Evolutionary conservation across 1,140 invertebrate species (phyloP), one percentile per base, ranked within the genome.

Genomic region (Ephestia elutella): DNA sequence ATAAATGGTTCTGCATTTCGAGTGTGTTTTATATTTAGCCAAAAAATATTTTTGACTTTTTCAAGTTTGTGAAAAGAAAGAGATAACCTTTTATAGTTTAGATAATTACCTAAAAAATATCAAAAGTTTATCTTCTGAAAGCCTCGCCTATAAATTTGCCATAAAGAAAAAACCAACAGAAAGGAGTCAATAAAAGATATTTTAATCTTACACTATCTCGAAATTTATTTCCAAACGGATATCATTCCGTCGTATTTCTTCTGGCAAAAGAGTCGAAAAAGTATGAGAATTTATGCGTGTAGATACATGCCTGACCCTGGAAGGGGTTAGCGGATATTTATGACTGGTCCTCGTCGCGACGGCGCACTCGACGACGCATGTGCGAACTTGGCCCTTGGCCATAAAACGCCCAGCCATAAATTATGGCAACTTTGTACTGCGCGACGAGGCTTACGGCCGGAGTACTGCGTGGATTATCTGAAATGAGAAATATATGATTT

Each of bases 401-500:
- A 75, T 80, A 85, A 85, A 80, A 68, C 56, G 60, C 53, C 61
- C 56, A 53, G 68, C 55, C 71, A 75, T 86, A 83, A 86, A 83
- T 86, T 79, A 82, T 69, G 51, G 71, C 82, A 83, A 80, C 82
- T 77, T 78, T 83, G 80, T 82, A 57, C 57, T 72, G 63, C 66
- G 56, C 66, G 65, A 48, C 53, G 51, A 44, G 55, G 57, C 59
- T 66, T 60, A 53, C 20, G 19, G 20, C 10, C 1, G 18, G 5
- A 11, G 7, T 49, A 50, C 2, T 8, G 19, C 20, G n/a, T 25
- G 38, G 3, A n/a, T 44, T n/a, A 15, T 44, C 38, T 44, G 38
- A 44, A 44, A 44, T 44, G 13, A 15, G 10, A 15, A 44, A 17
- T 15, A 44, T 44, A 15, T 15, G 30, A 44, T 3, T 17, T 15